Base-by-base conservation (phyloP, 2,113 vertebrate species). In the Dascyllus trimaculatus region DNA sequence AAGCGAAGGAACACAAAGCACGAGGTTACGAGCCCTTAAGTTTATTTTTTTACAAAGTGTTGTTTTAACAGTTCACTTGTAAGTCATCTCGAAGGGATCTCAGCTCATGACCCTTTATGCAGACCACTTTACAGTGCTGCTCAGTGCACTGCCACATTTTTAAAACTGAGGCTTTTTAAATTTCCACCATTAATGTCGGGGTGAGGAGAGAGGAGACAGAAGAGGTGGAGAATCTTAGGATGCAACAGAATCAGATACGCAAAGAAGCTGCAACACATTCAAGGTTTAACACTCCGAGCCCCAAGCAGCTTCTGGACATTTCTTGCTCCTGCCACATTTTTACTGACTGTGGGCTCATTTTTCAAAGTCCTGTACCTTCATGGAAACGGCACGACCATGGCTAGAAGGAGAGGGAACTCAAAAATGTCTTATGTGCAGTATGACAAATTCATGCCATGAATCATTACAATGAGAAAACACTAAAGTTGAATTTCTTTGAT, bases 1-100 rank as follows among this genome's bases (percentile, higher is more conserved):
- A 25, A 54, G 29, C 4, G 15, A 72, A 60, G 51, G 21, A 43
- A 11, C 58, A 21, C 46, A 73, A 49, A 73, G 70, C 25, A 52
- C 48, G 46, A 40, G 38, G 57, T 72, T 61, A n/a, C 3, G 0
- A 59, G 57, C 38, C 19, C 54, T 51, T 51, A 19, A 51, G 4
- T 22, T 13, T 9, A 10, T 13, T 25, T 54, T n/a, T 40, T 38
- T 17, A 26, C 46, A 43, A 18, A 9, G 35, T 14, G 15, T 48
- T 26, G 2, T 26, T 61, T 53, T 62, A 22, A 21, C 19, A 24
- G 58, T 60, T 71, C 11, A 11, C 13, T 49, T 32, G 49, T 35
- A 38, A 49, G 52, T 25, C 24, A 24, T 25, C 3, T 24, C 24
- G 3, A 24, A 54, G 24, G 48, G 5, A 8, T 15, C 48, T 6